Evolutionary conservation across 2,888 invertebrate genomes (phyloP).

Genomic region (Noctua fimbriata): DNA sequence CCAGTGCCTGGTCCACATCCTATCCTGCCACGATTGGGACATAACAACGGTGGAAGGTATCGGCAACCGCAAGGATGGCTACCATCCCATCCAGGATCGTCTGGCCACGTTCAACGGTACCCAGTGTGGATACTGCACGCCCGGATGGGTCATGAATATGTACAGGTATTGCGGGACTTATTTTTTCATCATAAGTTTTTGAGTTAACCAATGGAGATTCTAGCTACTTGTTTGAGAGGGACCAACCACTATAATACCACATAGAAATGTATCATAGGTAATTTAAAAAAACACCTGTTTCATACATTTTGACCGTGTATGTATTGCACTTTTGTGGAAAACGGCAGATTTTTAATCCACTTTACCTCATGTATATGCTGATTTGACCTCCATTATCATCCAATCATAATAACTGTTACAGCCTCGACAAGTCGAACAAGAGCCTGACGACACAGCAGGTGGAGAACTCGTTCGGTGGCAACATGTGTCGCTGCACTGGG

Average conservation of each 20-base stretch:
- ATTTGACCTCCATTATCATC: neutral
- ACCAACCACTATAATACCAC: neutral
- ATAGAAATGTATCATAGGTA: too few relatives aligned
- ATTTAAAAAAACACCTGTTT: too few relatives aligned
- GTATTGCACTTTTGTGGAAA: too few relatives aligned
- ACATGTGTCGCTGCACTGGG: conserved; percentile 95
- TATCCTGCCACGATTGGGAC: conserved; percentile 92
- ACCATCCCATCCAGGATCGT: conserved; percentile 92
- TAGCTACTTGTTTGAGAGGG: neutral
- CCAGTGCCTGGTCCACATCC: conserved; percentile 92
- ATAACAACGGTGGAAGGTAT: conserved; percentile 94
- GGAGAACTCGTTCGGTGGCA: conserved; percentile 94
- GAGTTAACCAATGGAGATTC: neutral
- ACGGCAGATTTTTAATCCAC: neutral
- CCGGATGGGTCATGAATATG: conserved; percentile 95
- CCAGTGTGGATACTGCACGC: conserved; percentile 94
- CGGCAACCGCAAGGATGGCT: conserved; percentile 91
- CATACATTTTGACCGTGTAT: too few relatives aligned
- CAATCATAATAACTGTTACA: conserved; percentile 47
- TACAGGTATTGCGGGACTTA: conserved; percentile 86
- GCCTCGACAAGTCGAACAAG: conserved; percentile 73
- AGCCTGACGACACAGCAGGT: conserved; percentile 91
- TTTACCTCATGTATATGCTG: neutral
- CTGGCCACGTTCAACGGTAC: conserved; percentile 92
- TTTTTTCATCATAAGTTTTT: neutral